Evolutionary conservation across 2,888 invertebrate genomes (phyloP).

Genomic region (Candidula unifasciata): DNA sequence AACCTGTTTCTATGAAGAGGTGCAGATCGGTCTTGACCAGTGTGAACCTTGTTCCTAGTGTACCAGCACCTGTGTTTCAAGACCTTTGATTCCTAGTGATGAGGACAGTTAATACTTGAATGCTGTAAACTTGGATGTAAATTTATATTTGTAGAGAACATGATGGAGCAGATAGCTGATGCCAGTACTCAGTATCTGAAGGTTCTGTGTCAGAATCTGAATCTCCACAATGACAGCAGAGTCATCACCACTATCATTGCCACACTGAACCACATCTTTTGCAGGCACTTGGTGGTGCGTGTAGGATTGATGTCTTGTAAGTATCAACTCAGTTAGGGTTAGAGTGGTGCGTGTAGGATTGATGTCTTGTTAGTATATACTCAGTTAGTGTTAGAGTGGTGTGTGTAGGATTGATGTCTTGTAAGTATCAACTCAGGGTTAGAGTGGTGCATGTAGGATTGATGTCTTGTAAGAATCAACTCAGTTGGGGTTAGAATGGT

Average conservation of each 20-base stretch:
- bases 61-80: too few relatives aligned
- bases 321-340: too few relatives aligned
- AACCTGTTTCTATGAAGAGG: too few relatives aligned
- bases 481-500: too few relatives aligned
- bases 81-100: too few relatives aligned
- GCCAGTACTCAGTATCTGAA: constrained; percentile 25
- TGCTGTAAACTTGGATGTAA: neutral
- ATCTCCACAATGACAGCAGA: constrained; percentile 25
- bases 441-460: constrained; percentile 28
- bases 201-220: constrained; percentile 38
- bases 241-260: constrained; percentile 42
- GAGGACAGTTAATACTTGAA: neutral
- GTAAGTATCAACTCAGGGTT: too few relatives aligned
- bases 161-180: constrained; percentile 32
- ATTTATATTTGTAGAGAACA: constrained; percentile 21
- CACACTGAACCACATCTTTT: constrained; percentile 46
- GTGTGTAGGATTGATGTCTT: constrained; percentile 38
- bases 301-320: constrained; percentile 45
- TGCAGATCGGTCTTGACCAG: too few relatives aligned
- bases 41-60: too few relatives aligned
- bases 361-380: constrained; percentile 48
- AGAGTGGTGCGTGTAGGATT: constrained; percentile 30
- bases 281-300: constrained; percentile 17
- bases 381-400: too few relatives aligned
- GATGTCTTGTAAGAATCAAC: constrained; percentile 48